Base-by-base conservation (phyloP, 2,113 vertebrate genomes). In the Hassar affinis region DNA sequence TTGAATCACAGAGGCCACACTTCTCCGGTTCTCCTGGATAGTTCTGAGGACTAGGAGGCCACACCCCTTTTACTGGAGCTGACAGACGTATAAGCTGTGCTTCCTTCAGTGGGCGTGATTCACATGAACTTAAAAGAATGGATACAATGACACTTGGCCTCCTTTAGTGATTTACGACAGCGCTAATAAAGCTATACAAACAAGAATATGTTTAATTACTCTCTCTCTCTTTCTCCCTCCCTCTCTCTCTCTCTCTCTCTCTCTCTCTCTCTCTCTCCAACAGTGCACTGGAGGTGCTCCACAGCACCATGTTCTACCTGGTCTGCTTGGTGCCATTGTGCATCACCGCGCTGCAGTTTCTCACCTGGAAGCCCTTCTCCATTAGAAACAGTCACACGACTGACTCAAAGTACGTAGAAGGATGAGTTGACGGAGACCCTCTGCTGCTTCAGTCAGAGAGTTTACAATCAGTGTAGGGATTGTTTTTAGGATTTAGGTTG, bases 351-450 rank as follows among this genome's bases (percentile, higher is more conserved):
- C 17, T 94, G 30, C 96, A 96, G 89, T 93, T 95, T 75, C 81
- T 97, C 86, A 92, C 89, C 0, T 98, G 97, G 96, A 96, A 88
- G 59, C 94, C 90, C 0, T 97, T 96, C 89, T 96, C 96, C 8
- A 95, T 96, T 86, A 94, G 94, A 84, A 93, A 84, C 80, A 98
- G 95, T 86, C 97, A 98, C 80, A 85, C 89, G 0, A 78, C 91
- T 1, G 89, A 92, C 42, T 0, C 72, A 2, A 94, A 93, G 62
- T 90, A 92, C 80, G 78, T 86, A 8, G 93, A 94, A 68, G 45
- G 86, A 66, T 94, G 59, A 90, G 68, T 52, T 59, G 20, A 57
- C 15, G 1, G 20, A 33, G 54, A 30, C 15, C 10, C 15, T n/a
- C 22, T 35, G 1, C 22, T 17, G 25, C 51, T 80, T 64, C 49